Base-by-base conservation (phyloP, 2,888 invertebrate genomes). In the Micropterix aruncella region DNA sequence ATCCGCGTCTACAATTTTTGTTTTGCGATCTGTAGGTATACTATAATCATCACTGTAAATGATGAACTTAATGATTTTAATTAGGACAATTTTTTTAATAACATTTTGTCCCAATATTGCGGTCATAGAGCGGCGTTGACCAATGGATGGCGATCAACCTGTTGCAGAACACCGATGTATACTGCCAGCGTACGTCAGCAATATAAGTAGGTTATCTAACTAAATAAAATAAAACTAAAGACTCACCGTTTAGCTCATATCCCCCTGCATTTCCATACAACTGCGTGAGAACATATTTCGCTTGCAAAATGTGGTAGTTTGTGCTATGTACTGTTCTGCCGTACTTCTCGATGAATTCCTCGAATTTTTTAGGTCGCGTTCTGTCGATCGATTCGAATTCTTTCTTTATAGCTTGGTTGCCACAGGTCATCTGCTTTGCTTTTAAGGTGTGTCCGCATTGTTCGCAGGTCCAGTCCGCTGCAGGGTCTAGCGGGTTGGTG, bases 201-300 rank as follows among this genome's bases (percentile, higher is more conserved):
- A n/a, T n/a, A n/a, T n/a, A n/a, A n/a, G n/a, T n/a, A n/a, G n/a
- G n/a, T n/a, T n/a, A n/a, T n/a, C n/a, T n/a, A n/a, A n/a, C n/a
- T n/a, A n/a, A n/a, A 14, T 36, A 27, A 9, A 18, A 45, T 12
- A 16, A 41, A 43, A 36, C 38, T 18, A 37, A 44, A 12, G 41
- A 50, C 52, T 53, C 60, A 79, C 80, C 79, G 55, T 68, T 54
- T 51, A 77, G 61, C 19, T 56, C 55, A 53, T 70, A 78, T 51
- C 75, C 77, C 45, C 72, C 65, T 3, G 64, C 61, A 58, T 75
- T 76, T 47, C 81, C 81, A 56, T 83, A 83, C 49, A 83, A 69
- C 58, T 84, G 83, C 41, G 75, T 66, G 27, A 85, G 61, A 2
- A 79, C 78, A 56, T 82, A 74, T 56, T 84, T 83, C 1, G 80